Base-by-base conservation (phyloP, 1,140 invertebrate genomes). In the Rhagoletis pomonella region DNA sequence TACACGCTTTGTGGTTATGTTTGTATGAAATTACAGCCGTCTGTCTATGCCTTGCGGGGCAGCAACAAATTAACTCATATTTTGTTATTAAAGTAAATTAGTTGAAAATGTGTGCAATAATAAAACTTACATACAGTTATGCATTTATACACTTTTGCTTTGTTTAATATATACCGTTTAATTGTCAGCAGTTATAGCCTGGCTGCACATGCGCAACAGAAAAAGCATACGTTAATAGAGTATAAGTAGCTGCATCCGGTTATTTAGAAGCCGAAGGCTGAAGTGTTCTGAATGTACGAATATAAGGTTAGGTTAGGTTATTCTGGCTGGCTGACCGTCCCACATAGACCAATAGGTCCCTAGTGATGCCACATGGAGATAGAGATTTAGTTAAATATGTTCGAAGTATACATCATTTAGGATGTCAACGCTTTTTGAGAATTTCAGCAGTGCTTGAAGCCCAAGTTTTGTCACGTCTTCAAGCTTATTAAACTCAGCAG, bases 81-180 rank as follows among this genome's bases (percentile, higher is more conserved):
- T 73, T 73, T 50, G 4, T 73, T n/a, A 73, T 73, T n/a, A 73
- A 73, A 73, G 42, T 73, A 73, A 39, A 47, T 73, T 73, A 73
- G 42, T 17, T 29, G 17, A 73, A 5, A 17, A 3, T n/a, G 4
- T 12, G 17, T 10, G 14, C 47, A 44, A 67, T 67, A 39, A 7
- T 39, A 67, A 29, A 29, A 29, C 29, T 29, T 29, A 29, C 29
- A 29, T 29, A 29, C 29, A 29, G 29, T 29, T 29, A 29, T 29
- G 29, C 29, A 29, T 29, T 29, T 0, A 29, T 29, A 29, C 29
- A 10, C 10, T 55, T 10, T 55, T 3, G 50, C 50, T 55, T 55
- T 55, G 50, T 55, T 55, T 55, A 5, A 55, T 29, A 29, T 10
- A 55, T 55, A 10, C 50, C 50, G 50, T 62, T 62, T 62, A 62